These are phyloP conservation scores for Polydrusus pterygomalis DNA, from an alignment of 2,888 invertebrate genomes.

Conservation along the genomic window DNA sequence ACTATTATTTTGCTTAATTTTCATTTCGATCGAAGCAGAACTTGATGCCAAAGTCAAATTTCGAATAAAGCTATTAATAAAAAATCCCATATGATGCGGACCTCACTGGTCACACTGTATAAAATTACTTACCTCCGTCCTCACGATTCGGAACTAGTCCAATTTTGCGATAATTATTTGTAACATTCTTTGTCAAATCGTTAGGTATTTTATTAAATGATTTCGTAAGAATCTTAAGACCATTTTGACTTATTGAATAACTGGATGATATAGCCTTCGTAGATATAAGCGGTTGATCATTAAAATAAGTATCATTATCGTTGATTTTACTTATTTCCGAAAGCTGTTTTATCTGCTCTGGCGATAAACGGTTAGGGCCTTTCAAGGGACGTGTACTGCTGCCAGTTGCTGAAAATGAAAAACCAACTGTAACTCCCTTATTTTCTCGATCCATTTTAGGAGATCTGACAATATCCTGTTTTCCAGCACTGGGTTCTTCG, in stretches of 20 bases:
- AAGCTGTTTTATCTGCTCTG: conserved; percentile 73
- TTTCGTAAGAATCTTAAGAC: conserved; percentile 80
- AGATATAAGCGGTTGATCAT: conserved; percentile 75
- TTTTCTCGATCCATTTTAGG: conserved; percentile 62
- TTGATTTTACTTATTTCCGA: conserved; percentile 76
- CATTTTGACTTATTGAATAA: conserved; percentile 78
- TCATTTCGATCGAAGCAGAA: no score
- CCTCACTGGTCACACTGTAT: no score
- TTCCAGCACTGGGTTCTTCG: conserved; percentile 20
- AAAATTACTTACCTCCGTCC: conserved; percentile 15
- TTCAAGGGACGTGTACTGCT: conserved; percentile 41
- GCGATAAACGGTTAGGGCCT: conserved; percentile 60
- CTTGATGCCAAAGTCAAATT: no score
- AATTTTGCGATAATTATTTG: conserved; percentile 28
- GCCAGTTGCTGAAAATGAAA: conserved; percentile 57
- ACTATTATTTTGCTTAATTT: no score
- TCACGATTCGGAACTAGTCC: background rate
- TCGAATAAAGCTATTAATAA: no score
- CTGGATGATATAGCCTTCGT: conserved; percentile 78
- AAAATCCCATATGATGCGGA: no score
- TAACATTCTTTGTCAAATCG: conserved; percentile 43
- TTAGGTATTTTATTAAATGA: conserved; percentile 76
- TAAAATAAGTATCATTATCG: conserved; percentile 72
- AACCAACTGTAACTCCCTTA: conserved; percentile 58
- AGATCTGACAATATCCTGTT: conserved; percentile 60